A percentile compares a stretch with the other conserved stretches of the same genome.
Conservation (phyloP, 1,140 invertebrate genomes). For the Rhopalosiphum padi region DNA sequence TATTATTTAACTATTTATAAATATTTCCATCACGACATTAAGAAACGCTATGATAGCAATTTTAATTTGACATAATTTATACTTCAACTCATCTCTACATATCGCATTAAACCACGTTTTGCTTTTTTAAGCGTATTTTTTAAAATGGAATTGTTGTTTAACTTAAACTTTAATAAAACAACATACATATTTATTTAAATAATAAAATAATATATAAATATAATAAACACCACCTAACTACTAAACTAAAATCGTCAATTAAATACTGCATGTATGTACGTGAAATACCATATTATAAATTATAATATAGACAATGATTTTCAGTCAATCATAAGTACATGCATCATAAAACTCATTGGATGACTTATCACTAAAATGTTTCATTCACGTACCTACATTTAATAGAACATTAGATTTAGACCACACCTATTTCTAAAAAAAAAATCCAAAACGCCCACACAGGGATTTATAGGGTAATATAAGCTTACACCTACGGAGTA, state of each 20-base stretch:
- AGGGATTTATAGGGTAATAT: neutral
- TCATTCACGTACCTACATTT: neutral
- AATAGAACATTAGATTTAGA: neutral
- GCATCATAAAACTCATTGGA: neutral
- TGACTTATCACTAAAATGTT: slow-evolving; percentile 3
- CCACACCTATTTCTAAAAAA: slow-evolving; percentile 31
- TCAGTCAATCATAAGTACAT: neutral
- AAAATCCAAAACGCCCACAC: slow-evolving; percentile 5
- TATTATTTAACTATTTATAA: neutral
- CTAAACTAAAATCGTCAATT: neutral
- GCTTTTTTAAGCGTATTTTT: neutral
- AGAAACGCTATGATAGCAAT: neutral
- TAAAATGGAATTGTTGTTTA: neutral
- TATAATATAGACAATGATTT: neutral
- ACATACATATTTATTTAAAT: neutral
- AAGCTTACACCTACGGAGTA: neutral
- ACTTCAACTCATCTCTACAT: neutral
- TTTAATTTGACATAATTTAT: neutral
- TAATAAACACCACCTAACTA: neutral
- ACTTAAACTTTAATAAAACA: neutral
- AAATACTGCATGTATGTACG: neutral
- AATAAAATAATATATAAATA: neutral
- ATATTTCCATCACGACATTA: neutral
- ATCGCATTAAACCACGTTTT: neutral
- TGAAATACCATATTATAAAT: neutral